A percentile compares a stretch with the other conserved stretches of the same genome.
Conservation (phyloP, 2,888 invertebrate species). For the Drosophila paramelanica region DNA sequence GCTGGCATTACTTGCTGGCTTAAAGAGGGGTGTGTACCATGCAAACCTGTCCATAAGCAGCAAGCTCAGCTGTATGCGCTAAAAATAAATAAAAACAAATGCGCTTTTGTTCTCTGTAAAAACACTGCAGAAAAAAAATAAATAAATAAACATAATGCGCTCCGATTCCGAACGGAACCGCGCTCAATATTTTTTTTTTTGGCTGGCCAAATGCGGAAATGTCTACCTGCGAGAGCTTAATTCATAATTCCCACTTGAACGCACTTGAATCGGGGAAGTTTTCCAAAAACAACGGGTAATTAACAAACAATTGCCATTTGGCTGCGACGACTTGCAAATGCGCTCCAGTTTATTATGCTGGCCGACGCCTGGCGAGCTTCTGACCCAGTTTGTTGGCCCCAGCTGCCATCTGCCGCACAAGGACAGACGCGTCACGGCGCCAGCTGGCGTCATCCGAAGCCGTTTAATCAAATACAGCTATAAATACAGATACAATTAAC, state of each 20-base stretch:
- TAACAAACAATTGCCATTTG: slow-evolving; percentile 39
- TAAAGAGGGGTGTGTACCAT: slow-evolving; percentile 61
- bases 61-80: slow-evolving; percentile 44
- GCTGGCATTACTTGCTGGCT: not conserved
- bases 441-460: slow-evolving; percentile 60
- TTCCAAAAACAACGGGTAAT: slow-evolving; percentile 63
- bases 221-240: slow-evolving; percentile 31
- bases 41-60: slow-evolving; percentile 49
- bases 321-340: slow-evolving; percentile 73
- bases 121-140: slow-evolving; percentile 21
- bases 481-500: not conserved
- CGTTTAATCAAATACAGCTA: slow-evolving; percentile 27
- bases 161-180: slow-evolving; percentile 6
- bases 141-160: slow-evolving; percentile 61
- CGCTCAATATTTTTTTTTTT: not conserved
- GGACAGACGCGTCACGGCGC: slow-evolving; percentile 49
- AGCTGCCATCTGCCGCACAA: slow-evolving; percentile 23
- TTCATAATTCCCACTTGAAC: slow-evolving; percentile 63
- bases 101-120: slow-evolving; percentile 71
- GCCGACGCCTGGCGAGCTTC: slow-evolving; percentile 13
- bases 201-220: slow-evolving; percentile 60
- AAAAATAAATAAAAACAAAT: slow-evolving; percentile 61
- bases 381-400: slow-evolving; percentile 69
- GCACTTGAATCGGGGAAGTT: slow-evolving; percentile 64
- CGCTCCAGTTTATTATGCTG: slow-evolving; percentile 71